Evolutionary conservation across 92 coral and sea anemone species (phyloP), one percentile per base, ranked within the genome.

Genomic region (Virgularia gustaviana): DNA sequence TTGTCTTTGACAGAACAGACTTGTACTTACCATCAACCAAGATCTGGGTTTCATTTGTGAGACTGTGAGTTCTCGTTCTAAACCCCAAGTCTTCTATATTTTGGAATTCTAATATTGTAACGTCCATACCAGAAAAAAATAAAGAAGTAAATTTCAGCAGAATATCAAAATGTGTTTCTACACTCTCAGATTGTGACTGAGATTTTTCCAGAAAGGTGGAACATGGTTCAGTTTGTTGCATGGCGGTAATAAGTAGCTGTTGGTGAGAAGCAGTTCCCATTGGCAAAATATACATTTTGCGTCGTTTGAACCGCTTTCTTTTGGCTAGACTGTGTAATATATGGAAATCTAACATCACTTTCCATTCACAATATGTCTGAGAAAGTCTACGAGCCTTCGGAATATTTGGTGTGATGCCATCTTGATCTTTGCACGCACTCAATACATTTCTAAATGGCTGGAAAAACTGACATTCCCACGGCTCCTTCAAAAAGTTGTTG

Each of bases 341-440:
- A 33, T 88, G 81, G 70, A 92, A 87, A 64, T 90, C 88, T 12
- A 52, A 72, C 73, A 89, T 96, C 13, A 92, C 90, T 76, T 92
- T 92, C 96, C 98, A 92, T 53, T 79, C 77, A 8, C 94, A 82
- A 61, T 84, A 89, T 25, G 96, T 85, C 49, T 94, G 99, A 8
- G 80, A 70, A 38, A 49, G 60, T 4, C 47, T 55, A 34, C 72
- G 42, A 19, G 61, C 2, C 27, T 57, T 47, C 56, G 33, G 19
- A 1, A 20, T 39, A 9, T 63, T 22, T 4, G 20, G 22, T 2
- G 41, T 39, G 15, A 8, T 64, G 3, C 29, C 47, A 12, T 51
- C 47, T 6, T n/a, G 32, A 16, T 11, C 2, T 32, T 2, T 19
- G 23, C 2, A 9, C 4, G 1, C 13, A 29, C 51, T 36, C 8